Percentiles rank a stretch among this genome's conserved stretches.
These are phyloP conservation scores for Lasioglossum vierecki DNA, from an alignment of 2,888 invertebrate species.

Conservation along the genomic window DNA sequence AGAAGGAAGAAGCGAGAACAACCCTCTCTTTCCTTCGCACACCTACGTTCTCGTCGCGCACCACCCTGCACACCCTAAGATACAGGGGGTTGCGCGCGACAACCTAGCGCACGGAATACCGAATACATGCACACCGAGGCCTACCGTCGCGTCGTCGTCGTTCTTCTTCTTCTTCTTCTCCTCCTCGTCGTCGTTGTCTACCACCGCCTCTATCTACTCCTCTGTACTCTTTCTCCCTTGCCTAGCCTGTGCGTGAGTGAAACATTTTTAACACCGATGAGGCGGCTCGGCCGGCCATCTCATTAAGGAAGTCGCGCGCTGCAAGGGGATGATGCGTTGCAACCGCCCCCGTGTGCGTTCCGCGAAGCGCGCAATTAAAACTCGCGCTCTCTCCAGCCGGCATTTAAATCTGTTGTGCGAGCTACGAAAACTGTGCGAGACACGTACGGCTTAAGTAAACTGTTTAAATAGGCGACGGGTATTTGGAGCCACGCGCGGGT, in stretches of 20 bases:
- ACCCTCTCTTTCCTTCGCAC: slow-evolving; percentile 28
- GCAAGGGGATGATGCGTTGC: slow-evolving; percentile 27
- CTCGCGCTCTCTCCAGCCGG: slow-evolving; percentile 46
- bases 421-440: slow-evolving; percentile 10
- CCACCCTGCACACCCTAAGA: slow-evolving; percentile 27
- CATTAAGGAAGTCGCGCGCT: slow-evolving; percentile 60
- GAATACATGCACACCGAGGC: slow-evolving; percentile 62
- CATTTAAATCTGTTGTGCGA: slow-evolving; percentile 44
- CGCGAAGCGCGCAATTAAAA: slow-evolving; percentile 63
- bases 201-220: slow-evolving; percentile 15
- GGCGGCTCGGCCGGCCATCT: slow-evolving; percentile 67
- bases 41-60: neutral
- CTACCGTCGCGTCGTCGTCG: neutral
- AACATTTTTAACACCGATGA: slow-evolving; percentile 71
- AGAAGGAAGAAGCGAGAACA: slow-evolving; percentile 66
- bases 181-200: slow-evolving; percentile 23
- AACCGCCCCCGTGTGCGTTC: slow-evolving; percentile 45
- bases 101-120: slow-evolving; percentile 61
- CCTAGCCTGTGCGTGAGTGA: slow-evolving; percentile 43
- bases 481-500: neutral
- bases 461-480: slow-evolving; percentile 6
- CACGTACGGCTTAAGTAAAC: slow-evolving; percentile 28
- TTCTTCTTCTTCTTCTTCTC: neutral
- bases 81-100: slow-evolving; percentile 57
- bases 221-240: neutral